Percentiles rank a stretch among this genome's conserved stretches.
These are phyloP conservation scores for Zoroaster sp. DNA, from an alignment of 53 echinoderm and acorn worm species.

Conservation along the genomic window DNA sequence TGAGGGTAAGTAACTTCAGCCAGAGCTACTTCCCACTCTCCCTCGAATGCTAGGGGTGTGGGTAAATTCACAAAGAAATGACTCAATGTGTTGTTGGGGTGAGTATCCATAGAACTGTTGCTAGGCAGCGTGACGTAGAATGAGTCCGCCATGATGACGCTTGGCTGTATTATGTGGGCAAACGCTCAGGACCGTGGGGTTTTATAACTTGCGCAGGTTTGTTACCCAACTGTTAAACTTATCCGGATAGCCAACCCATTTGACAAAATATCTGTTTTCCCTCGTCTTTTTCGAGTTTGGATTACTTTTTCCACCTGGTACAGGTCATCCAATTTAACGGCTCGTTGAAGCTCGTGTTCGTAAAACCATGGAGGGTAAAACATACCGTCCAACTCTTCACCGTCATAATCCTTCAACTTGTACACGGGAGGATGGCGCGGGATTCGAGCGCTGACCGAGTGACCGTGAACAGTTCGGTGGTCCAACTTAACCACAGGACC, in stretches of 20 bases:
- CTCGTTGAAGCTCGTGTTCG: conserved; percentile 50
- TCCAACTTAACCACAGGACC: conserved; percentile 7
- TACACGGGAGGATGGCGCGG: conserved; percentile 57
- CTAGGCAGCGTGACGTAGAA: conserved; percentile 82
- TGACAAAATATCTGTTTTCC: conserved; percentile 65
- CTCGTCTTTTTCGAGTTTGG: conserved; percentile 19
- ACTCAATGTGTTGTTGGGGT: conserved; percentile 62
- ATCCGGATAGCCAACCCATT: conserved; percentile 51
- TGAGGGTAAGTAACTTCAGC: conserved; percentile 46
- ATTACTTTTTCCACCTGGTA: conserved; percentile 58
- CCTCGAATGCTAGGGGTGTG: conserved; percentile 37
- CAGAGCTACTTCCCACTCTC: conserved; percentile 60
- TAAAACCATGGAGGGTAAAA: too few species aligned
- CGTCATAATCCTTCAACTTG: conserved; percentile 44
- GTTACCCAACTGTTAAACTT: conserved; percentile 66
- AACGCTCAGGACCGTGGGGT: too few species aligned
- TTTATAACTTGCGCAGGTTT: conserved; percentile 28
- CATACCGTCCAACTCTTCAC: conserved; percentile 26
- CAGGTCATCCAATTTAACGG: conserved; percentile 18
- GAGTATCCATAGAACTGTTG: conserved; percentile 66
- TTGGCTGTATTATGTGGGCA: not conserved
- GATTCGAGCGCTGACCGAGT: not conserved
- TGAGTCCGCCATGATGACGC: conserved; percentile 41
- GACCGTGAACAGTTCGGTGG: conserved; percentile 56
- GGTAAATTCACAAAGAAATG: conserved; percentile 47